phyloP scores from a whole-genome alignment of 2,113 vertebrate genomes.

The Melanotaenia duboulayi region DNA sequence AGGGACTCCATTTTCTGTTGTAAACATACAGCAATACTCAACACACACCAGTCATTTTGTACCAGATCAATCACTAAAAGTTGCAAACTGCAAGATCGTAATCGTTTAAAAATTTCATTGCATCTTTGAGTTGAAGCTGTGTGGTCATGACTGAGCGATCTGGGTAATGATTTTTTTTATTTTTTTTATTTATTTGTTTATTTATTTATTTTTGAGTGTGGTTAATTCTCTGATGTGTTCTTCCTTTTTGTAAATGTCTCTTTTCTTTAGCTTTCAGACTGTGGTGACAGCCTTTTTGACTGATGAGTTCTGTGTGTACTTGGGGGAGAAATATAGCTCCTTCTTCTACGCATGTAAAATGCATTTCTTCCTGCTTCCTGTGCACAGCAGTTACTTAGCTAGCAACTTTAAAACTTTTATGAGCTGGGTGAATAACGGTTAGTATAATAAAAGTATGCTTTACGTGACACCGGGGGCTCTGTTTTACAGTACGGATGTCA shows the following conservation, averaged over 20 bases:
- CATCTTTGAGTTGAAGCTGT: background rate
- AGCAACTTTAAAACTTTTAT: slow-evolving; percentile 10
- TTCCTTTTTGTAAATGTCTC: slow-evolving; percentile 1
- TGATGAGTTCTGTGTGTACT: slow-evolving; percentile 6
- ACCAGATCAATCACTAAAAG: background rate
- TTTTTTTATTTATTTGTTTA: too few species aligned
- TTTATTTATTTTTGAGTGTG: too few species aligned
- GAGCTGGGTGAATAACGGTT: background rate
- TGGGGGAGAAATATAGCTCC: background rate
- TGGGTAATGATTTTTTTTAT: background rate
- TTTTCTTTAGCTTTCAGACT: slow-evolving; percentile 15
- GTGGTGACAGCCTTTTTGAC: background rate
- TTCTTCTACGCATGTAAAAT: slow-evolving; percentile 31
- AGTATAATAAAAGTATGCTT: background rate
- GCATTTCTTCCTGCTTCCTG: slow-evolving; percentile 29
- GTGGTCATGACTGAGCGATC: slow-evolving; percentile 1
- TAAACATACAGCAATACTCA: background rate
- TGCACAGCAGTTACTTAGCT: slow-evolving; percentile 23
- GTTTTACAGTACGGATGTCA: background rate
- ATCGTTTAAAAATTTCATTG: background rate
- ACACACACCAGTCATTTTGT: slow-evolving; percentile 2
- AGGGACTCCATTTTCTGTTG: slow-evolving; percentile 18
- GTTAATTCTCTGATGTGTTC: background rate
- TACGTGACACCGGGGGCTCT: background rate
- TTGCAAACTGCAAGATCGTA: background rate